Percentiles rank a stretch among this genome's conserved stretches.
Conservation (phyloP, 2,113 vertebrate genomes). For the Cygnus buccinator region DNA sequence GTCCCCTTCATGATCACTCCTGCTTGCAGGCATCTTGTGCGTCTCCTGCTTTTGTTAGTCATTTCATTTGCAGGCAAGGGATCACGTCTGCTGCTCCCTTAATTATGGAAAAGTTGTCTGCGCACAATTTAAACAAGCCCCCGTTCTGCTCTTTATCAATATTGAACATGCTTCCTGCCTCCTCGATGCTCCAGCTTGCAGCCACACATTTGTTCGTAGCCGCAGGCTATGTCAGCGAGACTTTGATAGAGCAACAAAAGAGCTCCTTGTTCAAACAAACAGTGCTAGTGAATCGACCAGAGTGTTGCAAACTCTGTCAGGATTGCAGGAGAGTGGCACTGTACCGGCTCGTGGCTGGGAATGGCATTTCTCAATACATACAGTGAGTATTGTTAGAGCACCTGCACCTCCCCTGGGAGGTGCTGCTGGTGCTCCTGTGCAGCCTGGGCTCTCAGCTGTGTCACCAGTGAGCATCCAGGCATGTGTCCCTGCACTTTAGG, state of each 20-base stretch:
- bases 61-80: slow-evolving; percentile 21
- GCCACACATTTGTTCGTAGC: slow-evolving; percentile 65
- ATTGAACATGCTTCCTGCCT: slow-evolving; percentile 50
- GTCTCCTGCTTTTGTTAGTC: neutral
- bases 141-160: slow-evolving; percentile 49
- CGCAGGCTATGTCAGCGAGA: slow-evolving; percentile 57
- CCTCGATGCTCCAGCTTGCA: slow-evolving; percentile 28
- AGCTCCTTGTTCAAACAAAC: neutral
- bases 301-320: neutral
- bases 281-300: fast-evolving
- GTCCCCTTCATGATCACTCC: neutral
- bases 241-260: slow-evolving; percentile 54
- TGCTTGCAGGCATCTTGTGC: neutral
- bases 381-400: neutral
- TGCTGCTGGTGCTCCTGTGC: fast-evolving
- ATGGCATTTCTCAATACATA: neutral
- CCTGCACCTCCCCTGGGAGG: neutral
- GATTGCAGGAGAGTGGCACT: neutral
- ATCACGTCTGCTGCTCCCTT: neutral
- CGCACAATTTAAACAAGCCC: slow-evolving; percentile 37
- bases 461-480: neutral
- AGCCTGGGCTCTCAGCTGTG: neutral
- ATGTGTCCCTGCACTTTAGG: fast-evolving
- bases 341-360: fast-evolving
- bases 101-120: slow-evolving; percentile 58